Conservation (phyloP, 2,888 invertebrate genomes). For the Bruchidius siliquastri region DNA sequence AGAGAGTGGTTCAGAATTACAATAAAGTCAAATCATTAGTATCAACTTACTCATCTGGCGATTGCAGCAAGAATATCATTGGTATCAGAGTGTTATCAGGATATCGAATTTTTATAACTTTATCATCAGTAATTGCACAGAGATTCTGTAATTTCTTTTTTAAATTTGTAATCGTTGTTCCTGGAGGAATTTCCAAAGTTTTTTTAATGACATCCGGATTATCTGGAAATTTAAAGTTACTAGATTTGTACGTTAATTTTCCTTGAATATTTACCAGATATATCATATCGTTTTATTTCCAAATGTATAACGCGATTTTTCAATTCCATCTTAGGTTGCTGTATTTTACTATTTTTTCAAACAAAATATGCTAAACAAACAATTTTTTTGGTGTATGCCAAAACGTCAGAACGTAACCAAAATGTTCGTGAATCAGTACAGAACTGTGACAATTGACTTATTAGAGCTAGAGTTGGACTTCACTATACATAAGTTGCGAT, state of each 20-base stretch:
- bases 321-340: constrained; percentile 15
- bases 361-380: too few species aligned
- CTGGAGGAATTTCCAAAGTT: constrained; percentile 34
- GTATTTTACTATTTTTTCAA: neutral
- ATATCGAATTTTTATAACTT: constrained; percentile 49
- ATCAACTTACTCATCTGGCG: constrained; percentile 26
- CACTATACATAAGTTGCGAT: too few species aligned
- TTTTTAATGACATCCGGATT: constrained; percentile 32
- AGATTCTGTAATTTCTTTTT: constrained; percentile 36
- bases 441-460: too few species aligned
- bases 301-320: constrained; percentile 27
- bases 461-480: too few species aligned
- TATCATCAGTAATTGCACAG: constrained; percentile 39
- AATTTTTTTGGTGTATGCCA: too few species aligned
- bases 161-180: constrained; percentile 34
- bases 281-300: constrained; percentile 36
- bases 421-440: too few species aligned
- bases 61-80: constrained; percentile 44
- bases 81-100: constrained; percentile 46
- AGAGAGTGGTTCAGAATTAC: too few species aligned
- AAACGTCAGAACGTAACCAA: too few species aligned
- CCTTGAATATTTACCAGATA: constrained; percentile 22
- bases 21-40: neutral
- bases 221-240: constrained; percentile 25
- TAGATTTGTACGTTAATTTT: neutral